These are phyloP conservation scores for Falco punctatus DNA, from an alignment of 2,113 vertebrate genomes.

Conservation along the genomic window DNA sequence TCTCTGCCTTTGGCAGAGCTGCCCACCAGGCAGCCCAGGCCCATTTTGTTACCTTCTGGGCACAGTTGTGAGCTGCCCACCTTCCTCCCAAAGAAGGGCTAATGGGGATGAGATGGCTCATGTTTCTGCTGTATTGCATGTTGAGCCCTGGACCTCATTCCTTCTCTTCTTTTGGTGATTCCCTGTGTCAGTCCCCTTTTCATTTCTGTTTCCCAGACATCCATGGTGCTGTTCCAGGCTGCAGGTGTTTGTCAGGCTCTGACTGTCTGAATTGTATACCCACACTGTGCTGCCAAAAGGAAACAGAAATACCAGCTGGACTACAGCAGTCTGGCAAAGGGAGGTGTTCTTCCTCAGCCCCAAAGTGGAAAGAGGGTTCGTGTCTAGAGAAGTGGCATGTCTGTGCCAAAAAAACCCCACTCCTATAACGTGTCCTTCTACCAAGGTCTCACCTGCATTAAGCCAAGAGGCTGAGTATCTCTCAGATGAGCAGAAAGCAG, in stretches of 20 bases:
- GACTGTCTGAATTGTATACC: not conserved
- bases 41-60: not conserved
- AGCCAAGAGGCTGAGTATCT: not conserved
- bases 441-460: not conserved
- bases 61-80: not conserved
- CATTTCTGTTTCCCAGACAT: not conserved
- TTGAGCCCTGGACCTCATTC: not conserved
- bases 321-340: not conserved
- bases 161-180: not conserved
- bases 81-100: not conserved
- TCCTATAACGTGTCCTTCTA: not conserved
- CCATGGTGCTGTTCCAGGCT: not conserved
- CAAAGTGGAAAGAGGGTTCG: not conserved
- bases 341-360: not conserved
- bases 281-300: not conserved
- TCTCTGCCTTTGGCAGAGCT: not conserved
- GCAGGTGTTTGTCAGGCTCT: not conserved
- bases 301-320: not conserved
- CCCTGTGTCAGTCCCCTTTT: not conserved
- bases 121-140: not conserved
- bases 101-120: not conserved
- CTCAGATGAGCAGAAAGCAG: not conserved
- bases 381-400: not conserved
- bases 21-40: not conserved
- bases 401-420: not conserved